phyloP scores from a whole-genome alignment of 2,113 vertebrate genomes.

The Channa argus region DNA sequence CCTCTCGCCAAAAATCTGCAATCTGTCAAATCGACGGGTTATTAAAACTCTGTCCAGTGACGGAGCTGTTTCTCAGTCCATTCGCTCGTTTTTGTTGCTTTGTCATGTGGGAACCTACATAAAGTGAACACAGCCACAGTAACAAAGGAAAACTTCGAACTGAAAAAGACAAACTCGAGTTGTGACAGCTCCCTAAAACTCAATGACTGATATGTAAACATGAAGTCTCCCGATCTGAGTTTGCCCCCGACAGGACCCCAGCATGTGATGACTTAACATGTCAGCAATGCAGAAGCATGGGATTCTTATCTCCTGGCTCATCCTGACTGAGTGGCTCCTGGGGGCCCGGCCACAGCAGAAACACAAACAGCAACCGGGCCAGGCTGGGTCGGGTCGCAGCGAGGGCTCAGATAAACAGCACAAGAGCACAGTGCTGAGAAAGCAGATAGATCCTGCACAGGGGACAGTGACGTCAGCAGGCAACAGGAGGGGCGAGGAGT shows the following conservation, averaged over 20 bases:
- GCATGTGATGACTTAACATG: slow-evolving; percentile 61
- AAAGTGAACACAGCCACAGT: no score
- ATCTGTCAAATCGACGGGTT: neutral
- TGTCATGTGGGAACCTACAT: neutral
- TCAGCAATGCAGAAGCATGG: slow-evolving; percentile 45
- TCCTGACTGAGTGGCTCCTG: slow-evolving; percentile 53
- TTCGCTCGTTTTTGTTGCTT: neutral
- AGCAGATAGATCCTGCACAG: slow-evolving; percentile 53
- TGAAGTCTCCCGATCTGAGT: neutral
- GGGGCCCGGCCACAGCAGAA: slow-evolving; percentile 32
- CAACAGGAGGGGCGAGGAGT: neutral
- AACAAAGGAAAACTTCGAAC: neutral
- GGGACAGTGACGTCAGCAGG: slow-evolving; percentile 20
- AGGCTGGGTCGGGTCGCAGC: slow-evolving; percentile 18
- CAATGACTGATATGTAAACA: slow-evolving; percentile 33
- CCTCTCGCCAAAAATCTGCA: slow-evolving; percentile 1
- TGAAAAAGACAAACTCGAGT: neutral
- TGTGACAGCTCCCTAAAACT: neutral
- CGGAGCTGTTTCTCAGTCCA: neutral
- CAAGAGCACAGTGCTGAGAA: slow-evolving; percentile 55
- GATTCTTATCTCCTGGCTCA: slow-evolving; percentile 64
- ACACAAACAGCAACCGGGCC: slow-evolving; percentile 59
- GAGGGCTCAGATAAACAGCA: slow-evolving; percentile 65
- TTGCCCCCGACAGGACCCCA: slow-evolving; percentile 25
- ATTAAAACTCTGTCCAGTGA: slow-evolving; percentile 6